Conservation (phyloP, 2,113 vertebrate genomes). For the Rhabdornis inornatus region DNA sequence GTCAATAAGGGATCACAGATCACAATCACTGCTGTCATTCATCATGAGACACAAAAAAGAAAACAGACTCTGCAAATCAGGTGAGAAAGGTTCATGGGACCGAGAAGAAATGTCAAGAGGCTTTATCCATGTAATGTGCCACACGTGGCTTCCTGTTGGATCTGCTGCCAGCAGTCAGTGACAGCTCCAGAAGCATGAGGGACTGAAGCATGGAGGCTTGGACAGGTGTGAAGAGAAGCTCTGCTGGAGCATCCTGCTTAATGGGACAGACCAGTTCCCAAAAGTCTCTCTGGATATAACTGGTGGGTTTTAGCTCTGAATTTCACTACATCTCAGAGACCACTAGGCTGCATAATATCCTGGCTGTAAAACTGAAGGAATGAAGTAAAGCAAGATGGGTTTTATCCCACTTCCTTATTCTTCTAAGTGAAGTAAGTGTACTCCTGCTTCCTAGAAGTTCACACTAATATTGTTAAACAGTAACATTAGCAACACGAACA, state of each 20-base stretch:
- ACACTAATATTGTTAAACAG: background rate
- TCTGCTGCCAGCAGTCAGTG: rapidly evolving
- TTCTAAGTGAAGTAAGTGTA: background rate
- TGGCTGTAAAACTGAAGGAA: background rate
- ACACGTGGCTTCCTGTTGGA: background rate
- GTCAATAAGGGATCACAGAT: background rate
- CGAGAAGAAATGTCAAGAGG: background rate
- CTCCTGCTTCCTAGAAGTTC: background rate
- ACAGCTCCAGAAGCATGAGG: background rate
- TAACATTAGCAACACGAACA: background rate
- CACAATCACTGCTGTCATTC: rapidly evolving
- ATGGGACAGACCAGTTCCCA: background rate
- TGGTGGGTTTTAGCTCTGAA: background rate
- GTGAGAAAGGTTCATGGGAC: background rate
- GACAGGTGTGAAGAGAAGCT: background rate
- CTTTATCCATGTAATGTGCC: background rate
- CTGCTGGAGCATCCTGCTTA: background rate
- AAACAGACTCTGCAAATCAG: background rate
- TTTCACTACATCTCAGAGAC: background rate
- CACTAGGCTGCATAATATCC: background rate
- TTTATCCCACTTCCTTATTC: background rate
- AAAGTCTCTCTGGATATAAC: background rate
- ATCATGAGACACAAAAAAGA: background rate
- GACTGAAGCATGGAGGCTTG: background rate
- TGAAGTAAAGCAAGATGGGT: background rate